Evolutionary conservation across 1,140 invertebrate species (phyloP).

Genomic region (Nephotettix cincticeps): DNA sequence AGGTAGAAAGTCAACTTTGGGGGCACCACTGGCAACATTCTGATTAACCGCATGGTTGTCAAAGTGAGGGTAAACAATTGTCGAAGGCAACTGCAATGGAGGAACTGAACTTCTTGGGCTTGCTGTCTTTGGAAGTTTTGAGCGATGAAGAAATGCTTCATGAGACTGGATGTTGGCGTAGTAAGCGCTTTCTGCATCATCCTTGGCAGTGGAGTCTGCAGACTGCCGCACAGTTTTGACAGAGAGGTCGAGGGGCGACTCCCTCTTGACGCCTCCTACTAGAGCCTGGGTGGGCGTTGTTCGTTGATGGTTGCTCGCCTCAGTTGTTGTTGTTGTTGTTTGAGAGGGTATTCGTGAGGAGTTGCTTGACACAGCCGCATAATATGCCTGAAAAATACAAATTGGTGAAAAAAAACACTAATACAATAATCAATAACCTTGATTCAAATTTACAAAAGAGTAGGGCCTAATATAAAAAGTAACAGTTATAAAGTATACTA

Average conservation of each 20-base stretch:
- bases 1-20: slow-evolving; percentile 68
- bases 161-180: slow-evolving; percentile 5
- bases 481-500: too few relatives aligned
- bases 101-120: slow-evolving; percentile 20
- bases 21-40: slow-evolving; percentile 52
- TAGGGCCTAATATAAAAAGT: too few relatives aligned
- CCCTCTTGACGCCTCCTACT: slow-evolving; percentile 54
- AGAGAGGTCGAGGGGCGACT: slow-evolving; percentile 79
- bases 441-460: too few relatives aligned
- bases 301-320: slow-evolving; percentile 13
- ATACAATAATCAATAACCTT: too few relatives aligned
- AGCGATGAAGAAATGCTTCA: slow-evolving; percentile 7
- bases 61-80: slow-evolving; percentile 40
- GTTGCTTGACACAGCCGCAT: slow-evolving; percentile 16
- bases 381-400: slow-evolving; percentile 24
- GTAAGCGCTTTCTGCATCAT: slow-evolving; percentile 21
- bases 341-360: slow-evolving; percentile 23
- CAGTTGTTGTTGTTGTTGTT: neutral
- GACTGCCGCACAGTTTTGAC: slow-evolving; percentile 83
- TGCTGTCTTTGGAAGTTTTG: slow-evolving; percentile 16
- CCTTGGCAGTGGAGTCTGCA: slow-evolving; percentile 76
- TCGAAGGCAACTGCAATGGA: slow-evolving; percentile 34
- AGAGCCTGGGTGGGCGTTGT: slow-evolving; percentile 22
- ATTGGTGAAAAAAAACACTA: too few relatives aligned
- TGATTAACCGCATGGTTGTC: slow-evolving; percentile 37